phyloP scores from a whole-genome alignment of 2,888 invertebrate species.

The Ariolimax columbianus region DNA sequence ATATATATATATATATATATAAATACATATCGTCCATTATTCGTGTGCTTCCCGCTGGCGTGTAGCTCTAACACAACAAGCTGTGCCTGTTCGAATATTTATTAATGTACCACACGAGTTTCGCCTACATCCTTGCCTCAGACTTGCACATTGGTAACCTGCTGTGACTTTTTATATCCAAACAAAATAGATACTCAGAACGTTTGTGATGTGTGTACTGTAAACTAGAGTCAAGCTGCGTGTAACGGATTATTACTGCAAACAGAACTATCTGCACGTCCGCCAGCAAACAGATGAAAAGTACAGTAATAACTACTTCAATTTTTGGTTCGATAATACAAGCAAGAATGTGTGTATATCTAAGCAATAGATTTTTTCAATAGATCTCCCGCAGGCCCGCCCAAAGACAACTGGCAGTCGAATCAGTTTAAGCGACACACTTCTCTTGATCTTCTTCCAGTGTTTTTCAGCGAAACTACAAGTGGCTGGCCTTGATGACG shows the following conservation, averaged over 20 bases:
- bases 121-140: background rate
- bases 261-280: background rate
- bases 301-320: background rate
- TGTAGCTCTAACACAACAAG: too few species aligned
- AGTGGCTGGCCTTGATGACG: too few species aligned
- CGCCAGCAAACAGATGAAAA: background rate
- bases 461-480: too few species aligned
- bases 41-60: too few species aligned
- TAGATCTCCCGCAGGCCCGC: background rate
- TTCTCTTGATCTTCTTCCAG: too few species aligned
- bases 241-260: background rate
- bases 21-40: background rate
- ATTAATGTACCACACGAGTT: background rate
- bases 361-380: background rate
- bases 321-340: constrained; percentile 5
- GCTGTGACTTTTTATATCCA: background rate
- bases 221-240: background rate
- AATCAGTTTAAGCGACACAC: background rate
- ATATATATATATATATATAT: background rate
- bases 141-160: background rate
- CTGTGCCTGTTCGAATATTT: background rate
- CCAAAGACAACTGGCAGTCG: background rate
- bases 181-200: background rate
- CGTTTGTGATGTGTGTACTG: background rate
- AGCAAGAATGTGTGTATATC: background rate